These are phyloP conservation scores for Frieseomelitta varia DNA, from an alignment of 1,140 invertebrate genomes.

Conservation along the genomic window DNA sequence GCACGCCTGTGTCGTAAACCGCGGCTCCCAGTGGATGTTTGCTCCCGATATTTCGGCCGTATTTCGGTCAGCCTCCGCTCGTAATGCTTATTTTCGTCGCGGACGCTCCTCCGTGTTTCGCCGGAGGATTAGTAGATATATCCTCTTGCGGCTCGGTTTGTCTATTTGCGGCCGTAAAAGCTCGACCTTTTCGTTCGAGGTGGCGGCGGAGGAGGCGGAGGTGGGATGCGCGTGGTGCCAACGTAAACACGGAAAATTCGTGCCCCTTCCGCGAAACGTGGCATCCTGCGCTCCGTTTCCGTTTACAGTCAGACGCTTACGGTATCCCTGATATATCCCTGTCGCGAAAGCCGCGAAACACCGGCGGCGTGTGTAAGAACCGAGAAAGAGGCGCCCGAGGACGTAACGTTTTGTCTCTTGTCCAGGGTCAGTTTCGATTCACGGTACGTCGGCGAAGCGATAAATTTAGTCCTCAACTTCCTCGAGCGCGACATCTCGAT, in stretches of 20 bases:
- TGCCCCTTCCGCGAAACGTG: constrained; percentile 21
- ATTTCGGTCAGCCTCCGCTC: constrained; percentile 45
- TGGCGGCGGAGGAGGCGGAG: not conserved
- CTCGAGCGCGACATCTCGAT: constrained; percentile 23
- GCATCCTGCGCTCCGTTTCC: not conserved
- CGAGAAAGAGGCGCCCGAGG: not conserved
- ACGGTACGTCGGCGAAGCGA: not conserved
- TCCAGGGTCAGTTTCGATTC: constrained; percentile 32
- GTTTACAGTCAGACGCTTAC: constrained; percentile 2
- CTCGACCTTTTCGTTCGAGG: constrained; percentile 18
- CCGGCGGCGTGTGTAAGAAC: not conserved
- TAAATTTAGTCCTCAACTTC: constrained; percentile 53
- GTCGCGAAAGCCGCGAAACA: not conserved
- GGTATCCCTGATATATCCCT: not conserved
- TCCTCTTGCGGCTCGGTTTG: constrained; percentile 33
- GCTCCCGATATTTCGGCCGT: constrained; percentile 35
- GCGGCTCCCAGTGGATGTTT: constrained; percentile 4
- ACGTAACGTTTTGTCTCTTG: not conserved
- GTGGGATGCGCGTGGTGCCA: constrained; percentile 21
- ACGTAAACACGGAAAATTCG: constrained; percentile 58
- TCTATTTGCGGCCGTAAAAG: constrained; percentile 40
- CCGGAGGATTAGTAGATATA: constrained; percentile 33
- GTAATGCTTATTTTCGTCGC: constrained; percentile 51
- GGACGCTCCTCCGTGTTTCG: constrained; percentile 42
- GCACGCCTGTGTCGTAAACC: constrained; percentile 12